These are phyloP conservation scores for Pelodiscus sinensis DNA, from an alignment of 2,113 vertebrate species.

Conservation along the genomic window DNA sequence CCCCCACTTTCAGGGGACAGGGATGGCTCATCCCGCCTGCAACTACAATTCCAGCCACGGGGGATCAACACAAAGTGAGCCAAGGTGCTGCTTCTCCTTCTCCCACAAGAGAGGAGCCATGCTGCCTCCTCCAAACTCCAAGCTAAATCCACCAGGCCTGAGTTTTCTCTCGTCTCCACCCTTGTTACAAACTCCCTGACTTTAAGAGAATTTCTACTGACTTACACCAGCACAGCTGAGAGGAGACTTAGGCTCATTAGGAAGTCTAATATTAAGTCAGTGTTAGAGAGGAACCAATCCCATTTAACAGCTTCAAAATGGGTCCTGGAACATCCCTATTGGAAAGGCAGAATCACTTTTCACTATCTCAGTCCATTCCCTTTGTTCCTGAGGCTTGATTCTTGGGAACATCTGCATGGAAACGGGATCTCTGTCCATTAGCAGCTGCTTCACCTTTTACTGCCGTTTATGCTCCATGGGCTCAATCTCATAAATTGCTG, in stretches of 20 bases:
- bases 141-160: neutral
- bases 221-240: neutral
- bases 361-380: neutral
- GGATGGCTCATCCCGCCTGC: neutral
- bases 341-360: neutral
- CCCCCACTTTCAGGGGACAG: neutral
- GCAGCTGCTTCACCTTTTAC: constrained; percentile 17
- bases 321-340: neutral
- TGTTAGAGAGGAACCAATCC: neutral
- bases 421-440: neutral
- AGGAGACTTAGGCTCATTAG: neutral
- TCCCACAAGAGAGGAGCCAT: neutral
- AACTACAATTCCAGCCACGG: neutral
- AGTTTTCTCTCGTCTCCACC: neutral
- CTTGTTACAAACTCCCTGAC: neutral
- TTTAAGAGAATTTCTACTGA: neutral
- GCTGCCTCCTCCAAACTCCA: neutral
- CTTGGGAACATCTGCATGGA: neutral
- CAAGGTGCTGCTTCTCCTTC: neutral
- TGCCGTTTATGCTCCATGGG: constrained; percentile 6
- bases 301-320: neutral
- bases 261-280: neutral
- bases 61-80: neutral
- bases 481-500: neutral
- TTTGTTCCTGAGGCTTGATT: neutral